These are phyloP conservation scores for Eubucco bourcierii DNA, from an alignment of 2,113 vertebrate species.

Conservation along the genomic window DNA sequence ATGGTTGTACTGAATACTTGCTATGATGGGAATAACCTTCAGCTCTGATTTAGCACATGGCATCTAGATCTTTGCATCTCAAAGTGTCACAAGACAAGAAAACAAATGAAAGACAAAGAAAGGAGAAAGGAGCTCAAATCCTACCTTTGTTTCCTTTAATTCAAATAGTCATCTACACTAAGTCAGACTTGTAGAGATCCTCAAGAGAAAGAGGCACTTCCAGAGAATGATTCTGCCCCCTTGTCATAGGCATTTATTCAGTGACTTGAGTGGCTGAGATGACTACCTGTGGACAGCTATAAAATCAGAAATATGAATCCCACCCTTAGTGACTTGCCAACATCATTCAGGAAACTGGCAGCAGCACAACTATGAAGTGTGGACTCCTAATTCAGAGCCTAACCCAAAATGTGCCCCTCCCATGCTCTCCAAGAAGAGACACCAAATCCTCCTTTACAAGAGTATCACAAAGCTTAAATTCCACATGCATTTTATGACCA, in stretches of 20 bases:
- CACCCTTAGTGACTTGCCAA: neutral
- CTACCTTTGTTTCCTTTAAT: neutral
- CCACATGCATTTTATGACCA: neutral
- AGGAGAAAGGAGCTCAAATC: neutral
- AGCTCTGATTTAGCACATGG: neutral
- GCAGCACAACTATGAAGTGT: neutral
- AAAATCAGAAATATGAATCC: neutral
- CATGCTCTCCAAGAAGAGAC: neutral
- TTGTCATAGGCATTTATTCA: neutral
- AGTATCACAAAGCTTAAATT: neutral
- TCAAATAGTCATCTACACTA: neutral
- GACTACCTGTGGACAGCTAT: neutral
- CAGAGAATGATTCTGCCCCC: neutral
- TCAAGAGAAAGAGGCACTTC: neutral
- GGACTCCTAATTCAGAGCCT: neutral
- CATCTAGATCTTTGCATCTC: neutral
- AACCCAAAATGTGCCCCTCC: neutral
- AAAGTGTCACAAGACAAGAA: neutral
- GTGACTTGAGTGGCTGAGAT: neutral
- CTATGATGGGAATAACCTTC: neutral
- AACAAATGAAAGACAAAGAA: neutral
- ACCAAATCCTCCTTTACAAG: neutral
- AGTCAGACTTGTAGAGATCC: neutral
- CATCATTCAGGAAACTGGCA: neutral
- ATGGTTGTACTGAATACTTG: neutral